Evolutionary conservation across 2,113 vertebrate species (phyloP).

Genomic region (Bettongia penicillata): DNA sequence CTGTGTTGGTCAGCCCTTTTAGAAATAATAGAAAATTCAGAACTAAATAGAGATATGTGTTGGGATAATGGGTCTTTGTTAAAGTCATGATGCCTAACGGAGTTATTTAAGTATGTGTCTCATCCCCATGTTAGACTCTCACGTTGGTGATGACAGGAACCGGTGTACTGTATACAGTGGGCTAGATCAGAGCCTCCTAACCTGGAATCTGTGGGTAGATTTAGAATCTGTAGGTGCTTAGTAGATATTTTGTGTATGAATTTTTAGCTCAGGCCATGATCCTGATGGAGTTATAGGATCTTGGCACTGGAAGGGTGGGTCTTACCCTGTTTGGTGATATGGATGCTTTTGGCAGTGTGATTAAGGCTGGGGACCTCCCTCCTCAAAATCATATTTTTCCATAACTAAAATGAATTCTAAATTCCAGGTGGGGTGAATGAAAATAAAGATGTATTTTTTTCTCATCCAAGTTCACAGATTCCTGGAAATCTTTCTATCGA

Average conservation of each 20-base stretch:
- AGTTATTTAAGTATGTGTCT: not conserved
- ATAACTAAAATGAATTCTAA: not conserved
- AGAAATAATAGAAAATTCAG: not conserved
- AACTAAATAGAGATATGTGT: not conserved
- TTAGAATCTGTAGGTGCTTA: not conserved
- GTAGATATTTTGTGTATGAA: not conserved
- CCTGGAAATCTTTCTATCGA: not conserved
- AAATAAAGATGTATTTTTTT: not conserved
- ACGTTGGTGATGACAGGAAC: fast-evolving
- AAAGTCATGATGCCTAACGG: not conserved
- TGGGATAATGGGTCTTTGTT: not conserved
- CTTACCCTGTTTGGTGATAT: not conserved
- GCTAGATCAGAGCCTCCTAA: not conserved
- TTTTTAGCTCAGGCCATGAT: not conserved
- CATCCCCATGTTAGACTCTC: not conserved
- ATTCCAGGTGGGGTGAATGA: no score
- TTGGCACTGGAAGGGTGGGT: not conserved
- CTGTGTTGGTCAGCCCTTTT: not conserved
- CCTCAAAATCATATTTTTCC: not conserved
- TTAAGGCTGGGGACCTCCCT: not conserved
- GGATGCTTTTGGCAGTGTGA: not conserved
- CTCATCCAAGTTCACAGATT: not conserved
- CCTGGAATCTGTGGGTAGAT: not conserved
- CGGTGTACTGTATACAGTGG: not conserved
- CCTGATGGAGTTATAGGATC: not conserved